Base-by-base conservation (phyloP, 2,797 vertebrate genomes). In the Chlorospingus semifuscus region DNA sequence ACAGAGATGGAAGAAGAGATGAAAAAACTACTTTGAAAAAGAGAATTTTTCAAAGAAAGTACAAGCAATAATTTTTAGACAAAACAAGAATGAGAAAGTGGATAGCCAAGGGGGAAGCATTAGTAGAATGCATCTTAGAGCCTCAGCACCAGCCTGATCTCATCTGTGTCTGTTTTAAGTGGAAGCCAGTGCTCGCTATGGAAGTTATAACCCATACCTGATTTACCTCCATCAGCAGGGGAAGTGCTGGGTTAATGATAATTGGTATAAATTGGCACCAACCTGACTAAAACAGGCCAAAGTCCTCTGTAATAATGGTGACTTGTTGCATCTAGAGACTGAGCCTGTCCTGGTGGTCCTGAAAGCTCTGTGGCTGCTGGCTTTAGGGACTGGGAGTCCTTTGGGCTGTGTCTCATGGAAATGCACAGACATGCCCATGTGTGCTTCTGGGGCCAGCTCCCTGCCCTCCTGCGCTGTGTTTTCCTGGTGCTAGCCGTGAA, bases 131-230 rank as follows among this genome's bases (percentile, higher is more conserved):
- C 9, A 8, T 20, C 55, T 90, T 6, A 46, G 47, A 66, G 36
- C 37, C 46, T 41, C 59, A 46, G 4, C 42, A 23, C 15, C 41
- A 70, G 19, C 22, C 49, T 60, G 65, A 30, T 68, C 46, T 52
- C 41, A 8, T 18, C 6, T 30, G 5, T 49, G 34, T 29, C 14
- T 60, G 47, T n/a, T 24, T 36, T 9, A 26, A 30, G 24, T 50
- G 56, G 50, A 34, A 71, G 15, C 16, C 49, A 65, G 55, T 29
- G 27, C 59, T 84, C 0, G 0, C 2, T 29, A 7, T 20, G 21
- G 19, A 49, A 61, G 9, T 53, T 37, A 42, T 6, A 42, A 36
- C 34, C 37, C 11, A 9, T 12, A 11, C 2, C 4, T 20, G 37
- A 41, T 32, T n/a, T 56, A 11, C 39, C 55, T 21, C 27, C n/a